phyloP scores from a whole-genome alignment of 2,888 invertebrate genomes.

The Isotomurus palustris region DNA sequence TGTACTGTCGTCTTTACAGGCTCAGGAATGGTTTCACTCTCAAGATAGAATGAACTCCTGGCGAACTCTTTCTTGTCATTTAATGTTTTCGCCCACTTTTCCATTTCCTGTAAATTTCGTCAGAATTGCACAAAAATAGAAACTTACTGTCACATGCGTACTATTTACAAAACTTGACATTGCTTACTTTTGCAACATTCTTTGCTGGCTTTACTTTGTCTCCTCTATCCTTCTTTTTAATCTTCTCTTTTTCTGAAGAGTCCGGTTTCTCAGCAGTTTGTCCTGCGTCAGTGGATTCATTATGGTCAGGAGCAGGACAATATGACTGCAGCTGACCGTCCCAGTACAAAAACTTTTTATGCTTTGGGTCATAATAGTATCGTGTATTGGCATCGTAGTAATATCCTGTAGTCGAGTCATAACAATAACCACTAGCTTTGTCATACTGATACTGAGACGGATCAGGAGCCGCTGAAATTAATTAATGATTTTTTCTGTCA shows the following conservation, averaged over 20 bases:
- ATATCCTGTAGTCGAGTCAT: slow-evolving; percentile 84
- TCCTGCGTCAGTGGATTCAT: slow-evolving; percentile 29
- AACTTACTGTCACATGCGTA: background rate
- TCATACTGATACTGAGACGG: slow-evolving; percentile 89
- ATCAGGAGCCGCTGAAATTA: slow-evolving; percentile 63
- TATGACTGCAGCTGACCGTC: slow-evolving; percentile 59
- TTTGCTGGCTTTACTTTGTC: slow-evolving; percentile 97
- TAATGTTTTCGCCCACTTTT: slow-evolving; percentile 91
- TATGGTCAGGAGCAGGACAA: slow-evolving; percentile 48
- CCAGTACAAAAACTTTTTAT: slow-evolving; percentile 92
- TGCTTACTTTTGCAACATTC: slow-evolving; percentile 79
- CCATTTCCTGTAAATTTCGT: slow-evolving; percentile 62
- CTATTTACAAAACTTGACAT: background rate
- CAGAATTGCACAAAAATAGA: background rate
- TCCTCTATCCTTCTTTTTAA: slow-evolving; percentile 61
- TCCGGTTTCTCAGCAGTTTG: slow-evolving; percentile 43
- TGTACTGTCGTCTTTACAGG: too few relatives aligned
- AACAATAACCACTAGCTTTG: slow-evolving; percentile 91
- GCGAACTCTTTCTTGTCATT: slow-evolving; percentile 61
- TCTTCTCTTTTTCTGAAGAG: slow-evolving; percentile 33
- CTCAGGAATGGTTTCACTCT: too few relatives aligned
- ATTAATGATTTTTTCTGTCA: background rate
- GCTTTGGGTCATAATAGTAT: slow-evolving; percentile 92
- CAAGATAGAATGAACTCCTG: too few relatives aligned
- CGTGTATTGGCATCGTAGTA: slow-evolving; percentile 95